These are phyloP conservation scores for Sebastes hopkinsi DNA, from an alignment of 2,797 vertebrate species.

Conservation along the genomic window DNA sequence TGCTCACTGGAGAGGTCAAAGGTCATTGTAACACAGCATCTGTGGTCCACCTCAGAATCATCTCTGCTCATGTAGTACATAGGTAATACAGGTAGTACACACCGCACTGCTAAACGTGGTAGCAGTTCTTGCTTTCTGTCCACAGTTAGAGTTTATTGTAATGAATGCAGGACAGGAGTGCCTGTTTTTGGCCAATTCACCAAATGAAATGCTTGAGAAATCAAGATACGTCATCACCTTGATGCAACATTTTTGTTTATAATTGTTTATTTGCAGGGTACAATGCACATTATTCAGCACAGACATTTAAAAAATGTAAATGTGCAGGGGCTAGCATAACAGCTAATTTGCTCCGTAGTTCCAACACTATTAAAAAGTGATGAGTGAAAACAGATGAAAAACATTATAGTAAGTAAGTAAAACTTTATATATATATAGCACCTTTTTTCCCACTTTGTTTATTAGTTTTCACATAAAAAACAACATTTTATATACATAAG, in stretches of 20 bases:
- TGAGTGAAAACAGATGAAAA: neutral
- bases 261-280: neutral
- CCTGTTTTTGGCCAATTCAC: too few relatives aligned
- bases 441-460: too few relatives aligned
- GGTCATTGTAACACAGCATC: slow-evolving; percentile 15
- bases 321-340: neutral
- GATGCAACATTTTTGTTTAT: too few relatives aligned
- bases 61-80: neutral
- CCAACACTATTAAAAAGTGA: neutral
- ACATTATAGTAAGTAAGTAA: neutral
- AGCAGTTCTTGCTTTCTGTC: neutral
- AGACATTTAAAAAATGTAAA: neutral
- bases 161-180: neutral
- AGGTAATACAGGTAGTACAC: neutral
- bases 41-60: slow-evolving; percentile 16
- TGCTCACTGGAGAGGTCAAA: slow-evolving; percentile 31
- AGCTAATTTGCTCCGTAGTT: neutral
- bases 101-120: neutral
- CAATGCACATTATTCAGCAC: neutral
- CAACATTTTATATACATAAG: too few relatives aligned
- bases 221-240: too few relatives aligned
- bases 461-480: too few relatives aligned
- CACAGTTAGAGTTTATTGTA: neutral
- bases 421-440: too few relatives aligned
- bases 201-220: too few relatives aligned